phyloP scores from a whole-genome alignment of 2,888 invertebrate genomes.

The Cephalotes varians region DNA sequence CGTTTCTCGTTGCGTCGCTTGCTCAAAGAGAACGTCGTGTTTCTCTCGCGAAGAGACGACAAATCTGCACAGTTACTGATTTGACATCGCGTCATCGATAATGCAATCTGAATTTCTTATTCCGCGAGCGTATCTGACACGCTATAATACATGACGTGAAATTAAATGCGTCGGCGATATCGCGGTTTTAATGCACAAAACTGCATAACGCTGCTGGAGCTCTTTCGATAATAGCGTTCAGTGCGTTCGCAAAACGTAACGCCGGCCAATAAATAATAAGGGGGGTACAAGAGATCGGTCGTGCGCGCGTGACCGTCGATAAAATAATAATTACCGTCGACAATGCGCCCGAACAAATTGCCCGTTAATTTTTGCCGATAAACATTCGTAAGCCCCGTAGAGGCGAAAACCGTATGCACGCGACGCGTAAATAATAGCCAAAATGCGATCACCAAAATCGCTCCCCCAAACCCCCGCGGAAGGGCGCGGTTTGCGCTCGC shows the following conservation, averaged over 20 bases:
- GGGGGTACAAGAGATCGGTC: constrained; percentile 65
- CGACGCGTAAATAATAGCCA: constrained; percentile 79
- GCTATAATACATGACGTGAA: constrained; percentile 25
- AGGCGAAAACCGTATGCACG: constrained; percentile 78
- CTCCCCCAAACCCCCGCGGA: constrained; percentile 53
- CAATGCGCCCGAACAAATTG: constrained; percentile 81
- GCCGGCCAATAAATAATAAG: constrained; percentile 73
- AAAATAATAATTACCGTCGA: constrained; percentile 83
- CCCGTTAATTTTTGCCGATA: constrained; percentile 84
- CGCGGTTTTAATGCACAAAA: constrained; percentile 54
- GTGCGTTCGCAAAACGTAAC: constrained; percentile 60
- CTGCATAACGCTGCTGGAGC: constrained; percentile 43
- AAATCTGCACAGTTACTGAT: not conserved
- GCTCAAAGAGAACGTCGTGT: not conserved
- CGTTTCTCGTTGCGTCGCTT: not conserved
- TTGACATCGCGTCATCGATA: not conserved
- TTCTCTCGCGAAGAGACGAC: not conserved
- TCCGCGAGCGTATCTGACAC: constrained; percentile 16
- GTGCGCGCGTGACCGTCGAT: constrained; percentile 77
- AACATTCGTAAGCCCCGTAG: constrained; percentile 81
- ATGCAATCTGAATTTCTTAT: constrained; percentile 33
- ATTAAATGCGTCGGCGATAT: constrained; percentile 44
- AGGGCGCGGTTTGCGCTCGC: constrained; percentile 23
- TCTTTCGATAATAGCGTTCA: constrained; percentile 53
- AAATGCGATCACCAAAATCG: constrained; percentile 74